A percentile compares a stretch with the other conserved stretches of the same genome.
Conservation (phyloP, 2,888 invertebrate genomes). For the Germaria angustata region DNA sequence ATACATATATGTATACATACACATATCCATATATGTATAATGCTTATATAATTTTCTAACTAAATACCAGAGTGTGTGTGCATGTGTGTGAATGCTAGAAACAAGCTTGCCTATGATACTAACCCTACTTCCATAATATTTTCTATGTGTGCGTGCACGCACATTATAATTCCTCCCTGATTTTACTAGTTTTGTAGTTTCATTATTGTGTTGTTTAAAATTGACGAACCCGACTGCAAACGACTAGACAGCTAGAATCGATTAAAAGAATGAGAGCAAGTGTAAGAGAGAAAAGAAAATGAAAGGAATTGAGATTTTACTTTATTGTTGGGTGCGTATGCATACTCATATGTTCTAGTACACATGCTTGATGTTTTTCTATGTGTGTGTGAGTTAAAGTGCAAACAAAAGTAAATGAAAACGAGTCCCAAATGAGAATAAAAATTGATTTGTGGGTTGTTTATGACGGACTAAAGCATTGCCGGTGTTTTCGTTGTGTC, state of each 20-base stretch:
- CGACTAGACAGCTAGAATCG: constrained; percentile 16
- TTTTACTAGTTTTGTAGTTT: constrained; percentile 27
- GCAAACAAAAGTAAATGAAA: not conserved
- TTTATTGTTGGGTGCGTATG: not conserved
- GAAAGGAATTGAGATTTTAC: not conserved
- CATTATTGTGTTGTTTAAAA: not conserved
- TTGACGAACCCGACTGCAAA: not conserved
- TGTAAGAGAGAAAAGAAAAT: not conserved
- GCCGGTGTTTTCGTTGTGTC: constrained; percentile 35
- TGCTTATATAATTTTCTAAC: constrained; percentile 9
- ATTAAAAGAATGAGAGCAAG: not conserved
- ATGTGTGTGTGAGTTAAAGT: not conserved
- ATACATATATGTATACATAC: too few species aligned
- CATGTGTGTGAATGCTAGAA: constrained; percentile 1
- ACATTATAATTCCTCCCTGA: constrained; percentile 59
- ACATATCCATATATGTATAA: too few species aligned
- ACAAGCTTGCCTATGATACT: constrained; percentile 3
- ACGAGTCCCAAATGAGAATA: constrained; percentile 64
- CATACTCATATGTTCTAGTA: not conserved
- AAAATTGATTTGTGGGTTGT: constrained; percentile 24
- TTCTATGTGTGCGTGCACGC: constrained; percentile 22
- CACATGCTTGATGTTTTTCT: not conserved
- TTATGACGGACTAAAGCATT: constrained; percentile 31
- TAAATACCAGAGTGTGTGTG: not conserved
- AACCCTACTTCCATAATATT: constrained; percentile 28